Evolutionary conservation across 30 jellyfish, hydroid and myxozoan genomes (phyloP), one percentile per base, ranked within the genome.

Genomic region (Catostylus mosaicus): DNA sequence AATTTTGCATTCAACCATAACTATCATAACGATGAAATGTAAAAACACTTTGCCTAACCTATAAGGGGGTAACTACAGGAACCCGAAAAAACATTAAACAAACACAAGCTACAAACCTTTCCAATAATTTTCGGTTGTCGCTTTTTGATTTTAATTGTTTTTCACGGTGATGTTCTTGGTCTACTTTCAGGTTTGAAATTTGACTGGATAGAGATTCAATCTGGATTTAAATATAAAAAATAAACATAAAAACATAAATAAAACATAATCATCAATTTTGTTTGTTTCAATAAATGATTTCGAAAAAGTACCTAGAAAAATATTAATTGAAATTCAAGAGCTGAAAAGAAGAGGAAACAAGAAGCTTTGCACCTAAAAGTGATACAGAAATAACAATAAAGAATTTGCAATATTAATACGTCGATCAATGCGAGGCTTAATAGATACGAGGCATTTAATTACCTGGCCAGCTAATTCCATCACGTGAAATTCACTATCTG

Each of bases 141-240:
- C 78, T 89, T 24, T 85, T 73, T 43, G 94, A 63, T 79, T 92
- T 68, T 50, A 76, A 68, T 54, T 94, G 99, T 69, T 83, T 88
- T 64, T 88, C 99, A 0, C 90, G 97, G 46, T 94, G 99, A 59
- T 78, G 66, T 29, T 77, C 97, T 82, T 94, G 99, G 57, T 94
- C 99, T 48, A 83, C 45, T 78, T 94, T 95, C 43, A 94, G 94
- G 20, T 56, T 62, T 16, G 97, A 48, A 24, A 94, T 86, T 73
- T 94, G 99, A 20, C 97, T 47, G 20, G 98, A 75, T 20, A 94
- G 83, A 29, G 91, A 54, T 80, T 89, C 78, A 29, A 94, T 88
- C 99, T 94, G 62, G 24, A n/a, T n/a, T n/a, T n/a, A n/a, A n/a
- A n/a, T n/a, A n/a, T n/a, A n/a, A 70, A 23, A 3, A 40, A 59